phyloP scores from a whole-genome alignment of 2,797 vertebrate genomes.

The Fundulus diaphanus region DNA sequence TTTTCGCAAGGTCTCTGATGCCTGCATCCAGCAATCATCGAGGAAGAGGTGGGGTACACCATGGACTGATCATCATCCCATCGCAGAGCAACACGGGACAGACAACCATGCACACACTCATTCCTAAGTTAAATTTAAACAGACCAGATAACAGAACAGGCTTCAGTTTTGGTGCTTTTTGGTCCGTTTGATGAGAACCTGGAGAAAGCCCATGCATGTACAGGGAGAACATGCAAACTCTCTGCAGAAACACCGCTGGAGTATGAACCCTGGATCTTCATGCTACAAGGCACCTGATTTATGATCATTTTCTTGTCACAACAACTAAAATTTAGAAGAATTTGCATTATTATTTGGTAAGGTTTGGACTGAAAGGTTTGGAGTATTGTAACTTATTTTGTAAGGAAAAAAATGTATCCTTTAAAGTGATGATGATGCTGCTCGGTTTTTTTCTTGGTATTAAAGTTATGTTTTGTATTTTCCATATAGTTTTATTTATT shows the following conservation, averaged over 20 bases:
- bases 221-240: neutral
- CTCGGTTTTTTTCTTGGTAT: neutral
- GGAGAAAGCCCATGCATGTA: neutral
- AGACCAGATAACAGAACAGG: no score
- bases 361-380: neutral
- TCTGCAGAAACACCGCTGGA: neutral
- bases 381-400: neutral
- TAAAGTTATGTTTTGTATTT: neutral
- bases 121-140: no score
- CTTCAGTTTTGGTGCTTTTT: neutral
- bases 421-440: neutral
- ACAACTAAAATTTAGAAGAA: neutral
- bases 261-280: neutral
- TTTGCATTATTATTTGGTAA: neutral
- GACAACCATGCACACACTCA: no score
- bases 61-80: neutral
- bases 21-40: neutral
- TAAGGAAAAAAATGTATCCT: no score
- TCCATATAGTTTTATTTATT: neutral
- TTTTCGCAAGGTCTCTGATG: neutral
- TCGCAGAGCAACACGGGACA: neutral
- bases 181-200: neutral
- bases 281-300: neutral
- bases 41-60: neutral
- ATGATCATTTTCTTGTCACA: neutral